Evolutionary conservation across 2,797 vertebrate species (phyloP).

Genomic region (Neomorphus geoffroyi): DNA sequence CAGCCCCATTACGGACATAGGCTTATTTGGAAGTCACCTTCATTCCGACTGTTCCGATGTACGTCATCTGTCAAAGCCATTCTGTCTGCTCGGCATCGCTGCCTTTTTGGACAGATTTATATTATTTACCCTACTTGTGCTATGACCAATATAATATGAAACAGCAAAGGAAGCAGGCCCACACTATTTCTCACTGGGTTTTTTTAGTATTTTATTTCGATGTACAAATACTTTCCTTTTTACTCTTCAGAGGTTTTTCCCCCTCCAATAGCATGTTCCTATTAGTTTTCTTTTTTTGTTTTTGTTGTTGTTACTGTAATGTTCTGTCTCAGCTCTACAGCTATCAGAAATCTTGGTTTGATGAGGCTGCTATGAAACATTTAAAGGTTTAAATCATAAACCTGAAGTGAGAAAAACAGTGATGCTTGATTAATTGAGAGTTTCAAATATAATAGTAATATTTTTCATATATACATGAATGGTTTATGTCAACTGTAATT

Average conservation of each 20-base stretch:
- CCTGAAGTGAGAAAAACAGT: neutral
- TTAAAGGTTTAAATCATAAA: conserved; percentile 35
- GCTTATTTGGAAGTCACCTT: neutral
- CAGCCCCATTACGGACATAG: neutral
- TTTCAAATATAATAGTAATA: conserved; percentile 11
- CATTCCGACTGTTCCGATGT: neutral
- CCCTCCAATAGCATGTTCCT: neutral
- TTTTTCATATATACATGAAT: conserved; percentile 34
- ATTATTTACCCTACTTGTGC: neutral
- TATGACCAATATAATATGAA: neutral
- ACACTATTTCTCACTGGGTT: neutral
- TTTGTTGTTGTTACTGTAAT: neutral
- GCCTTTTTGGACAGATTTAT: neutral
- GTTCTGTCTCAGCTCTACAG: neutral
- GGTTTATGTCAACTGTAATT: neutral
- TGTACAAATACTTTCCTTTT: neutral
- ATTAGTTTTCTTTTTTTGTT: neutral
- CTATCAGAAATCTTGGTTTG: neutral
- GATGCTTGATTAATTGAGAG: conserved; percentile 4
- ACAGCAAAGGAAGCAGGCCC: neutral
- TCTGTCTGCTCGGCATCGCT: neutral
- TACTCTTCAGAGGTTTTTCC: neutral
- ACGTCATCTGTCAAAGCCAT: neutral
- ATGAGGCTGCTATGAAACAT: conserved; percentile 5
- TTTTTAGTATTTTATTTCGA: neutral